Evolutionary conservation across 1,140 invertebrate genomes (phyloP).

Genomic region (Tetragonula clypearis): DNA sequence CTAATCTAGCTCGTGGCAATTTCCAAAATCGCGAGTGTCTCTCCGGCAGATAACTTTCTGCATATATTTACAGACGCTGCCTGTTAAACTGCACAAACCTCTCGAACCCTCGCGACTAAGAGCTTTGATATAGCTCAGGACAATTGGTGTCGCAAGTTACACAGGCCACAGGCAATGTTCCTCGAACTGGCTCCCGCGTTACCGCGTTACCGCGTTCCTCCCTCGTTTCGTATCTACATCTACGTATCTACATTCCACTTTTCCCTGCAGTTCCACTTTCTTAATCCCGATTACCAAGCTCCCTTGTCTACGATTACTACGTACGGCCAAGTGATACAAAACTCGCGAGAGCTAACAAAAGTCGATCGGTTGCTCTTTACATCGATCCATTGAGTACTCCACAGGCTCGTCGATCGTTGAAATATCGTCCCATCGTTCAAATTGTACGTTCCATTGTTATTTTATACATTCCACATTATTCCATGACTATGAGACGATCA

Average conservation of each 20-base stretch:
- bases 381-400: too few species aligned
- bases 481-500: too few species aligned
- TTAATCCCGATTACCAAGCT: conserved; percentile 30
- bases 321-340: conserved; percentile 34
- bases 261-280: conserved; percentile 32
- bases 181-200: conserved; percentile 18
- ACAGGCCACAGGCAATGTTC: conserved; percentile 66
- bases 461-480: too few species aligned
- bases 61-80: conserved; percentile 74
- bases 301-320: conserved; percentile 5
- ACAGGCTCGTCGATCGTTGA: too few species aligned
- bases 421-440: too few species aligned
- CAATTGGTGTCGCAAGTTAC: conserved; percentile 74
- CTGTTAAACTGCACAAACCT: conserved; percentile 66
- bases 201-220: background rate
- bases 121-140: conserved; percentile 73
- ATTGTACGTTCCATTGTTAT: too few species aligned
- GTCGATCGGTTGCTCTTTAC: too few species aligned
- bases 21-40: conserved; percentile 58
- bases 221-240: background rate
- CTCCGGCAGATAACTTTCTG: conserved; percentile 65
- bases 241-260: conserved; percentile 13
- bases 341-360: background rate
- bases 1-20: conserved; percentile 59
- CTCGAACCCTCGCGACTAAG: conserved; percentile 60